These are phyloP conservation scores for Arctopsyche grandis DNA, from an alignment of 1,140 invertebrate genomes.

Conservation along the genomic window DNA sequence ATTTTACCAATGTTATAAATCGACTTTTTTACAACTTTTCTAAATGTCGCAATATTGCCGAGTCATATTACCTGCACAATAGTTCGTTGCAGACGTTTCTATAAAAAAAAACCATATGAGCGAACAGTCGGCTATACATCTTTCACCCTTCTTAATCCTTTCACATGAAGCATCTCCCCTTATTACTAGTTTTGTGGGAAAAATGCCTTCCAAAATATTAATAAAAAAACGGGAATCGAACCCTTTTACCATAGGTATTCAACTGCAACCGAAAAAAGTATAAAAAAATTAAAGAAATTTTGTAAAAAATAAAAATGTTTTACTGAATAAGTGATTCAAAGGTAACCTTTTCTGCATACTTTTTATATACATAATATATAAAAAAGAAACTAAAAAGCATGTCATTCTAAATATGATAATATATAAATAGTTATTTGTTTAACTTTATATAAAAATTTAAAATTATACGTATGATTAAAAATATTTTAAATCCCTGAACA, in stretches of 20 bases:
- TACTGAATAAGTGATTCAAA: too few relatives aligned
- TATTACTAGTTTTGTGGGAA: slow-evolving; percentile 46
- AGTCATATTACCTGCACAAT: slow-evolving; percentile 46
- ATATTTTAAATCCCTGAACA: too few relatives aligned
- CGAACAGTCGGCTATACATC: not conserved
- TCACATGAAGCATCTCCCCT: slow-evolving; percentile 39
- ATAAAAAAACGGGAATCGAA: slow-evolving; percentile 43
- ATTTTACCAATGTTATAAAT: too few relatives aligned
- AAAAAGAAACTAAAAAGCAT: too few relatives aligned
- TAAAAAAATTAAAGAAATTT: not conserved
- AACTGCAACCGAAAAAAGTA: not conserved
- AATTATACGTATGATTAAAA: too few relatives aligned
- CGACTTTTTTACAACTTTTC: not conserved
- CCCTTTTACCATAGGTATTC: slow-evolving; percentile 28
- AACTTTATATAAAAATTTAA: too few relatives aligned
- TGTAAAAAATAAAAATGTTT: too few relatives aligned
- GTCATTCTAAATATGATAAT: too few relatives aligned
- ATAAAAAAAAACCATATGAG: slow-evolving; percentile 29
- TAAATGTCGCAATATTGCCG: slow-evolving; percentile 47
- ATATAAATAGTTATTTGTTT: too few relatives aligned
- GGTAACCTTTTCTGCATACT: too few relatives aligned
- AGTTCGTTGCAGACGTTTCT: slow-evolving; percentile 27
- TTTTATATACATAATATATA: too few relatives aligned
- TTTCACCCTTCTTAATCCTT: slow-evolving; percentile 46
- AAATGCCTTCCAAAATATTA: slow-evolving; percentile 36